Percentiles rank a stretch among this genome's conserved stretches.
These are phyloP conservation scores for Origma solitaria DNA, from an alignment of 2,113 vertebrate species.

Conservation along the genomic window DNA sequence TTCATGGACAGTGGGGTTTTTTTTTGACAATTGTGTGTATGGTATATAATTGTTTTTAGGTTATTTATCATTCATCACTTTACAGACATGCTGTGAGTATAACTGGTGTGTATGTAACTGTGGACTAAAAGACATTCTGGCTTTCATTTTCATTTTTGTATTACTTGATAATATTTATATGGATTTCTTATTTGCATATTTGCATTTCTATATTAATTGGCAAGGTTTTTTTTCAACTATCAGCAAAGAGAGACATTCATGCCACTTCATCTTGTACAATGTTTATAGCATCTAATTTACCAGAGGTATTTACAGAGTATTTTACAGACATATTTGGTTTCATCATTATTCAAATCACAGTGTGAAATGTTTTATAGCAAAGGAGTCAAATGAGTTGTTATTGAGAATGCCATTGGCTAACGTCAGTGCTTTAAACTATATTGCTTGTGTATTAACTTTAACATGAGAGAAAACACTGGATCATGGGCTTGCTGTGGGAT, in stretches of 20 bases:
- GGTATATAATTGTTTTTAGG: neutral
- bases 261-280: neutral
- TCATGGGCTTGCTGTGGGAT: neutral
- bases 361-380: neutral
- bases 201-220: neutral
- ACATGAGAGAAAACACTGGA: conserved; percentile 15
- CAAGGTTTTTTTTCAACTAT: neutral
- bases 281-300: conserved; percentile 22
- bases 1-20: neutral
- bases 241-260: neutral
- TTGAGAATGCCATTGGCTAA: neutral
- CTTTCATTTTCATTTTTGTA: neutral
- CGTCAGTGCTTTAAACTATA: conserved; percentile 15
- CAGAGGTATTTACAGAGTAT: neutral
- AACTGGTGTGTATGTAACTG: neutral
- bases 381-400: conserved; percentile 22
- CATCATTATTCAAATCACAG: conserved; percentile 34
- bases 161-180: neutral
- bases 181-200: neutral
- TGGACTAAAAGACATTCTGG: neutral
- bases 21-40: neutral
- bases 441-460: conserved; percentile 31
- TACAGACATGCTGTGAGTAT: neutral
- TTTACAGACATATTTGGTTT: conserved; percentile 14
- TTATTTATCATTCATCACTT: neutral